Percentiles rank a stretch among this genome's conserved stretches.
phyloP scores from a whole-genome alignment of 2,888 invertebrate genomes.

The Lypha dubia region DNA sequence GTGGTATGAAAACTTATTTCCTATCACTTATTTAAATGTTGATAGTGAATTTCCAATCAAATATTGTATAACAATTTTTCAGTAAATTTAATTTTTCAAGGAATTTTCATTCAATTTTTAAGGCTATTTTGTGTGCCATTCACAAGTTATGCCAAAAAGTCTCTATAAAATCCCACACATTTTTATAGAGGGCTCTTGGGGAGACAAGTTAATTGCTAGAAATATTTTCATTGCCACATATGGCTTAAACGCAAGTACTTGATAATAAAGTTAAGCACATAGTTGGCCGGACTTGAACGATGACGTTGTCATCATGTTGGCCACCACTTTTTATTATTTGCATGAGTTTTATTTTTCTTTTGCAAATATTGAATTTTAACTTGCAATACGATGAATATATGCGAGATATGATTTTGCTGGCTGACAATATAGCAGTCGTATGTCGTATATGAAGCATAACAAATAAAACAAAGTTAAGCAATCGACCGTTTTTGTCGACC shows the following conservation, averaged over 20 bases:
- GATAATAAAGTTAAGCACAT: constrained; percentile 23
- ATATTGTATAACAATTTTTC: not conserved
- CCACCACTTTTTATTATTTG: constrained; percentile 3
- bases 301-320: not conserved
- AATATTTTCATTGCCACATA: not conserved
- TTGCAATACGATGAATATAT: not conserved
- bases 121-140: not conserved
- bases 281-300: not conserved
- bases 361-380: not conserved
- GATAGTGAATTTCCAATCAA: not conserved
- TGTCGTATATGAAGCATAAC: constrained; percentile 11
- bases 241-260: constrained; percentile 21
- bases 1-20: not conserved
- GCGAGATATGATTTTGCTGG: constrained; percentile 19
- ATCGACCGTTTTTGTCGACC: constrained; percentile 16
- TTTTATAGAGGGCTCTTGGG: not conserved
- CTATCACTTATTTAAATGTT: not conserved
- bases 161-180: not conserved
- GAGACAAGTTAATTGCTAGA: not conserved
- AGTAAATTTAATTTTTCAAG: not conserved
- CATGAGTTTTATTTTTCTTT: not conserved
- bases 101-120: not conserved
- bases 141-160: not conserved
- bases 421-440: not conserved
- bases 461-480: constrained; percentile 27